Evolutionary conservation across 2,888 invertebrate species (phyloP), one percentile per base, ranked within the genome.

Genomic region (Pelosia muscerda): DNA sequence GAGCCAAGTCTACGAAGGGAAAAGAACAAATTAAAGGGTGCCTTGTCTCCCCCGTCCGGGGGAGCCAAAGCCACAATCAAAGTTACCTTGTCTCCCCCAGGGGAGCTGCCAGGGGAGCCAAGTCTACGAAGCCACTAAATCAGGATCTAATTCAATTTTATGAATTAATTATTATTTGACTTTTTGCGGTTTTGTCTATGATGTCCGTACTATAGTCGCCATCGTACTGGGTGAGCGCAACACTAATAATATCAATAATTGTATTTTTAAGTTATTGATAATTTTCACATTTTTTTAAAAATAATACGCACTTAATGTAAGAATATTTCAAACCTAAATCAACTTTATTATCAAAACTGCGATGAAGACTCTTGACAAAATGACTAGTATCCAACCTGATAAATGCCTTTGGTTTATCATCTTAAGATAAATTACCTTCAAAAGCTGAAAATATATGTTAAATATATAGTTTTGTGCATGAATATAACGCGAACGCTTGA

Each of bases 211-310:
- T 53, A 8, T 15, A 53, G n/a, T 53, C 53, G n/a, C 8, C n/a
- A n/a, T 53, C 53, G 53, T 53, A 53, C n/a, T 53, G 53, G n/a
- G 15, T 15, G n/a, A 53, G 53, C 15, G 15, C 9, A 53, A 53
- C 53, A 8, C n/a, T 53, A 53, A 53, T n/a, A 8, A 53, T 53
- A 53, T 53, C 53, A 8, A 53, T 15, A n/a, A 53, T n/a, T 2
- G n/a, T n/a, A 15, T 53, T n/a, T 53, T 53, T 53, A 15, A n/a
- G 15, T 8, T 19, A 15, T 53, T 53, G 2, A 53, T 15, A 53
- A 53, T 53, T n/a, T 53, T 53, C 19, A 53, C 53, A 53, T 19
- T 53, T 53, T 53, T 53, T 53, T 53, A 53, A 53, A 53, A 53
- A 53, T n/a, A 53, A 15, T 15, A 53, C 2, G 53, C 53, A 53